phyloP scores from a whole-genome alignment of 1,140 invertebrate species.

The Colletes latitarsis region DNA sequence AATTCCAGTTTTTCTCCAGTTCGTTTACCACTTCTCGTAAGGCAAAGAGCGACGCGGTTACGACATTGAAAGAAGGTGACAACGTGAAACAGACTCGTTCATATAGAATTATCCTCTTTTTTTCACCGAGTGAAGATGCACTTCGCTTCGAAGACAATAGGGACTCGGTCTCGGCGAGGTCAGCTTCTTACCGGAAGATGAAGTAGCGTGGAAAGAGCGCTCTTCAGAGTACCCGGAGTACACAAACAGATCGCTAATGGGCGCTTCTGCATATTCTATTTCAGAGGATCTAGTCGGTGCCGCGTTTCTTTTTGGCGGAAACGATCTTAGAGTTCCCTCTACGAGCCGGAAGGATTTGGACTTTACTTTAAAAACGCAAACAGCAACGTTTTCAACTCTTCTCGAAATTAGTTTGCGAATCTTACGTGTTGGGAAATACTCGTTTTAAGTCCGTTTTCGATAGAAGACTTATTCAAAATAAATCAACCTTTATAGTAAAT shows the following conservation, averaged over 20 bases:
- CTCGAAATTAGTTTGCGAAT: not conserved
- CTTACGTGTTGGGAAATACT: too few relatives aligned
- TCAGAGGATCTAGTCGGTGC: not conserved
- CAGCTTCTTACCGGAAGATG: slow-evolving; percentile 51
- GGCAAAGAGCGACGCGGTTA: too few relatives aligned
- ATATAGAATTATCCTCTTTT: slow-evolving; percentile 49
- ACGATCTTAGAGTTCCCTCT: not conserved
- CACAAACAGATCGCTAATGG: slow-evolving; percentile 67
- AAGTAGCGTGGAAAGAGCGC: slow-evolving; percentile 54
- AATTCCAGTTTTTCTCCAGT: not conserved
- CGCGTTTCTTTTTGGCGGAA: not conserved
- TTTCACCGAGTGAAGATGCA: slow-evolving; percentile 6
- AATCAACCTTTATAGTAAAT: too few relatives aligned
- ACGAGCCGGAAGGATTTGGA: not conserved
- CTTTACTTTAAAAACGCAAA: not conserved
- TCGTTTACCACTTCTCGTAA: not conserved
- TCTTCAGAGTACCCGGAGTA: slow-evolving; percentile 51
- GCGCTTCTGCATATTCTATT: slow-evolving; percentile 22
- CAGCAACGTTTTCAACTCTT: not conserved
- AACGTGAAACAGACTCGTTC: slow-evolving; percentile 21
- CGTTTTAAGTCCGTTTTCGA: too few relatives aligned
- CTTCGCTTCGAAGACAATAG: slow-evolving; percentile 42
- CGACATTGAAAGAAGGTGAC: slow-evolving; percentile 2
- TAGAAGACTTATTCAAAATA: too few relatives aligned
- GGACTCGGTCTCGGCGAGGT: slow-evolving; percentile 43